phyloP scores from a whole-genome alignment of 2,888 invertebrate genomes.

The Abrostola tripartita region DNA sequence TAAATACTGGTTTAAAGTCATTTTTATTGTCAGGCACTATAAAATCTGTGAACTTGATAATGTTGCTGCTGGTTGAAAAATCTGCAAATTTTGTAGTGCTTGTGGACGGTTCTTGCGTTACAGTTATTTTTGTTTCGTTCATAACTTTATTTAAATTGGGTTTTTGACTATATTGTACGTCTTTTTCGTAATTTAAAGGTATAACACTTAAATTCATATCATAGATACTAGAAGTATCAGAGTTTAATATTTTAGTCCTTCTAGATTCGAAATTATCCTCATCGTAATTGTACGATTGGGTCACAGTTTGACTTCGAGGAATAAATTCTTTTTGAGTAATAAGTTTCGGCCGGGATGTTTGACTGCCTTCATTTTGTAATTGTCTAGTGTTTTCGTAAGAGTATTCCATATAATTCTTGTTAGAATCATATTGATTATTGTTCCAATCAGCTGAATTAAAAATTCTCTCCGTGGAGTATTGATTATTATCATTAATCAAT shows the following conservation, averaged over 20 bases:
- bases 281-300: conserved; percentile 75
- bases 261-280: conserved; percentile 66
- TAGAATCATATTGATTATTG: conserved; percentile 21
- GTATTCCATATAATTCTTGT: conserved; percentile 9
- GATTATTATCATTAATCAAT: conserved; percentile 14
- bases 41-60: conserved; percentile 63
- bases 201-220: conserved; percentile 49
- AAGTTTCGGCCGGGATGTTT: conserved; percentile 60
- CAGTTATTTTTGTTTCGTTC: conserved; percentile 52
- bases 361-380: conserved; percentile 21
- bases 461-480: conserved; percentile 35
- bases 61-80: conserved; percentile 13
- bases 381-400: conserved; percentile 14
- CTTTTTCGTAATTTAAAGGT: conserved; percentile 46
- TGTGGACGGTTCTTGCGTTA: conserved; percentile 53
- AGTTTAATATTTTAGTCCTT: conserved; percentile 55
- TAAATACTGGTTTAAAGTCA: conserved; percentile 64
- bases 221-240: conserved; percentile 27
- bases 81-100: conserved; percentile 40
- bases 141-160: conserved; percentile 48
- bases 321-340: conserved; percentile 70
- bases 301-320: conserved; percentile 71
- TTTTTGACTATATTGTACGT: conserved; percentile 38
- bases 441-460: conserved; percentile 22
- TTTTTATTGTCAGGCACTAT: conserved; percentile 57